A percentile compares a stretch with the other conserved stretches of the same genome.
Evolutionary conservation across 1,140 invertebrate species (phyloP).

Genomic region (Drosophila athabasca): DNA sequence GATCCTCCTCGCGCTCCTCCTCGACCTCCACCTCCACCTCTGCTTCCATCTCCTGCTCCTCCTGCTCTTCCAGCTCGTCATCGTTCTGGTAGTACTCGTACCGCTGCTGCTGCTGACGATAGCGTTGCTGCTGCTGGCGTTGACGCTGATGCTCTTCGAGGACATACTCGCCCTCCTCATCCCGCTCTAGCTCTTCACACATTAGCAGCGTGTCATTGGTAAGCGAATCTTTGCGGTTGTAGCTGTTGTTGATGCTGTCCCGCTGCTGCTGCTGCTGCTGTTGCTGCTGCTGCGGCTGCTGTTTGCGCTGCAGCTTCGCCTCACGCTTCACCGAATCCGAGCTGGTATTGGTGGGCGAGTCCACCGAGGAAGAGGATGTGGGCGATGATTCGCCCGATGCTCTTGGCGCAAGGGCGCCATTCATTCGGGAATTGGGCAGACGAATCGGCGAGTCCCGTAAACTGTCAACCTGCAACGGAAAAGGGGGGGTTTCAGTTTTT

Average conservation of each 20-base stretch:
- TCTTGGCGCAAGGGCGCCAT: conserved; percentile 84
- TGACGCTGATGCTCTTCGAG: conserved; percentile 56
- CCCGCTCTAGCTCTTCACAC: conserved; percentile 75
- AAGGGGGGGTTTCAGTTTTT: neutral
- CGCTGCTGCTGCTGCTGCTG: conserved; percentile 59
- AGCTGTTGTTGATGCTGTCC: conserved; percentile 78
- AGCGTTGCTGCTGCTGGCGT: conserved; percentile 56
- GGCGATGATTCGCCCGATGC: conserved; percentile 84
- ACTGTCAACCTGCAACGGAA: conserved; percentile 83
- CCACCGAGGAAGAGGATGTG: conserved; percentile 84
- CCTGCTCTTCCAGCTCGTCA: conserved; percentile 54
- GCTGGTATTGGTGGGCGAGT: conserved; percentile 76
- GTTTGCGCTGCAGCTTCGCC: conserved; percentile 56
- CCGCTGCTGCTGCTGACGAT: conserved; percentile 60
- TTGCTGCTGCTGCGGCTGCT: conserved; percentile 42
- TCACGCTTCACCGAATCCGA: conserved; percentile 74
- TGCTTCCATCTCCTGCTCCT: conserved; percentile 41
- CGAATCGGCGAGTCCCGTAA: conserved; percentile 83
- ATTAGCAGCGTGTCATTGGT: conserved; percentile 75
- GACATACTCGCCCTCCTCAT: conserved; percentile 59
- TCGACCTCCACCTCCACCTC: conserved; percentile 44
- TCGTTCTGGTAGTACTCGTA: conserved; percentile 78
- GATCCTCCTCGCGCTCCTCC: conserved; percentile 79
- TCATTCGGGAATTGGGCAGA: conserved; percentile 56
- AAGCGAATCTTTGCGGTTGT: conserved; percentile 76